phyloP scores from a whole-genome alignment of 2,888 invertebrate genomes.

The Spicauda simplicius region DNA sequence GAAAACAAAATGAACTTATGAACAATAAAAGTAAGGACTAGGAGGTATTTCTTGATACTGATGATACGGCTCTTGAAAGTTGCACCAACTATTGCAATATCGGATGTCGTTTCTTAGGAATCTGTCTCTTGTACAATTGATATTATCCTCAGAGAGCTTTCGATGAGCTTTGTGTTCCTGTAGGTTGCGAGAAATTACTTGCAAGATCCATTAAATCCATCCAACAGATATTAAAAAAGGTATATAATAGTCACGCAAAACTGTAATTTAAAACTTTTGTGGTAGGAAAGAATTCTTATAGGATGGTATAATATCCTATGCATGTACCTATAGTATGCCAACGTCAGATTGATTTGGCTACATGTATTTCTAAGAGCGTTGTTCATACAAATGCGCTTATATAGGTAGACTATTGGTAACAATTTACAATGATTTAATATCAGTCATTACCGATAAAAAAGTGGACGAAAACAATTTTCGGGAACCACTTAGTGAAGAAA shows the following conservation, averaged over 20 bases:
- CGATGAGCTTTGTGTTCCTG: slow-evolving; percentile 7
- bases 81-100: background rate
- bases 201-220: background rate
- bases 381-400: too few relatives aligned
- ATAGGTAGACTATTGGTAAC: too few relatives aligned
- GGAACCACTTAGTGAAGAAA: too few relatives aligned
- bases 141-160: slow-evolving; percentile 18
- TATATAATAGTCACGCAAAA: background rate
- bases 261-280: background rate
- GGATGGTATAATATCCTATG: too few relatives aligned
- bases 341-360: too few relatives aligned
- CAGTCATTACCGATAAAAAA: too few relatives aligned
- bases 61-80: background rate
- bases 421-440: too few relatives aligned
- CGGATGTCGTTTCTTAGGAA: background rate
- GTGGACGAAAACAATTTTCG: too few relatives aligned
- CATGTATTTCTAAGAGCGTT: too few relatives aligned
- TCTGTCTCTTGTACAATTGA: slow-evolving; percentile 19
- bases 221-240: background rate
- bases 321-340: too few relatives aligned
- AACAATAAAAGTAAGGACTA: background rate
- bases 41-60: background rate
- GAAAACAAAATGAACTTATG: background rate
- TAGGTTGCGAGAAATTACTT: slow-evolving; percentile 11
- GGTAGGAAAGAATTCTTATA: background rate